phyloP scores from a whole-genome alignment of 2,113 vertebrate genomes.

The Pteropus alecto region DNA sequence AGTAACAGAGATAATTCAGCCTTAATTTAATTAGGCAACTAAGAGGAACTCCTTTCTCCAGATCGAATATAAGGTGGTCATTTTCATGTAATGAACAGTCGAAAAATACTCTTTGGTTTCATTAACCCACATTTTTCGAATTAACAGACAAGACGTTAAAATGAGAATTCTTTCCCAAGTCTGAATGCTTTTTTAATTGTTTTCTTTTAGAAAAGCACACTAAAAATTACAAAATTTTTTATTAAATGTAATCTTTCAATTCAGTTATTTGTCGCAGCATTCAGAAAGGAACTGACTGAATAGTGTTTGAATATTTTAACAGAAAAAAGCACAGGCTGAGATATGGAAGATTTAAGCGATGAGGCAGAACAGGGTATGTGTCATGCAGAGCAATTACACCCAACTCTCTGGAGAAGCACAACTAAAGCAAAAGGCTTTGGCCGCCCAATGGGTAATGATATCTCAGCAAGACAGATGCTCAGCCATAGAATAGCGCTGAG shows the following conservation, averaged over 20 bases:
- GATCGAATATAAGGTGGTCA: not conserved
- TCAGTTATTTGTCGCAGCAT: not conserved
- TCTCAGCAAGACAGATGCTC: conserved; percentile 72
- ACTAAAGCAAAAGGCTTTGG: conserved; percentile 62
- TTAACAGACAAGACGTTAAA: not conserved
- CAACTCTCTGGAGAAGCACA: conserved; percentile 54
- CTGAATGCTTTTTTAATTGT: not conserved
- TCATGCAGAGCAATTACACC: conserved; percentile 68
- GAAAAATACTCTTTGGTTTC: not conserved
- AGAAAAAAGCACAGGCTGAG: conserved; percentile 63
- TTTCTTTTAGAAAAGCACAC: conserved; percentile 28
- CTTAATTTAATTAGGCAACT: not conserved
- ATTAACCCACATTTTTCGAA: not conserved
- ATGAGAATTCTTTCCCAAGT: not conserved
- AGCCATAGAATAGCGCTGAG: conserved; percentile 57
- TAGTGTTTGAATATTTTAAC: conserved; percentile 55
- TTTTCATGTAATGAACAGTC: not conserved
- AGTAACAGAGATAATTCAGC: not conserved
- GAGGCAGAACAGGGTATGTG: conserved; percentile 64
- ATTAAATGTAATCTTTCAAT: conserved; percentile 21
- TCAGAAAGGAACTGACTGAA: conserved; percentile 38
- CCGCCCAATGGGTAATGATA: conserved; percentile 57
- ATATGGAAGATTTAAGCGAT: conserved; percentile 54
- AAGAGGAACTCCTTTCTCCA: not conserved
- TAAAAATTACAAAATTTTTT: not conserved